A percentile compares a stretch with the other conserved stretches of the same genome.
Conservation (phyloP, 2,113 vertebrate species). For the Hippocampus mohnikei region DNA sequence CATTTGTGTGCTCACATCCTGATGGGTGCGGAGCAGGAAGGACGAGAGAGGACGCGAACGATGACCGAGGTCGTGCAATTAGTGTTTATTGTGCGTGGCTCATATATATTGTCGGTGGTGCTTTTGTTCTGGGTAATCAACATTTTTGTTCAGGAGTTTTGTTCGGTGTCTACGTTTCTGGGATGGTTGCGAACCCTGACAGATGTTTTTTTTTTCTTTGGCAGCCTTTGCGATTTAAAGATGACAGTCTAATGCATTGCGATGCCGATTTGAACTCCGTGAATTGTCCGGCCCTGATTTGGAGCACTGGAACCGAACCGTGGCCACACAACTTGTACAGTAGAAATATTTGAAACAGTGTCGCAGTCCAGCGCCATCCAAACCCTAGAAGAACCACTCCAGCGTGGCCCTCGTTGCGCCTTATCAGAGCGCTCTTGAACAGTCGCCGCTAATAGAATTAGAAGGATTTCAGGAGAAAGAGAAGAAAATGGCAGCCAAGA, state of each 20-base stretch:
- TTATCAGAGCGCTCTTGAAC: constrained; percentile 56
- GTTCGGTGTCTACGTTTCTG: no score
- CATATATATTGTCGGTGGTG: no score
- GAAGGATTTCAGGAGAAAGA: constrained; percentile 35
- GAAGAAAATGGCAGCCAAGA: constrained; percentile 39
- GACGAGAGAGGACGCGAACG: neutral
- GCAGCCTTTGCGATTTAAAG: no score
- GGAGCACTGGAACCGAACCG: neutral
- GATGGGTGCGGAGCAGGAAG: constrained; percentile 27
- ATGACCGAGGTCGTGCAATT: neutral
- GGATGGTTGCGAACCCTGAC: no score
- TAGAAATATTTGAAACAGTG: constrained; percentile 29
- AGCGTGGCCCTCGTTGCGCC: constrained; percentile 44
- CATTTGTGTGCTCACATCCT: constrained; percentile 32
- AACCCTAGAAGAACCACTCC: constrained; percentile 54
- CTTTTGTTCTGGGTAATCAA: no score
- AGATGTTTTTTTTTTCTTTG: no score
- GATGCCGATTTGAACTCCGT: no score
- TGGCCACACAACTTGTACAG: no score
- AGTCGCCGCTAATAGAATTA: constrained; percentile 61
- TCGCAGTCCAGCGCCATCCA: constrained; percentile 34
- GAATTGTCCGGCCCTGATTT: no score
- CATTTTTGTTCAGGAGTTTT: no score
- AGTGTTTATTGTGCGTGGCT: neutral
- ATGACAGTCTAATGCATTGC: no score